These are phyloP conservation scores for Phaetusa simplex DNA, from an alignment of 2,113 vertebrate genomes.

Conservation along the genomic window DNA sequence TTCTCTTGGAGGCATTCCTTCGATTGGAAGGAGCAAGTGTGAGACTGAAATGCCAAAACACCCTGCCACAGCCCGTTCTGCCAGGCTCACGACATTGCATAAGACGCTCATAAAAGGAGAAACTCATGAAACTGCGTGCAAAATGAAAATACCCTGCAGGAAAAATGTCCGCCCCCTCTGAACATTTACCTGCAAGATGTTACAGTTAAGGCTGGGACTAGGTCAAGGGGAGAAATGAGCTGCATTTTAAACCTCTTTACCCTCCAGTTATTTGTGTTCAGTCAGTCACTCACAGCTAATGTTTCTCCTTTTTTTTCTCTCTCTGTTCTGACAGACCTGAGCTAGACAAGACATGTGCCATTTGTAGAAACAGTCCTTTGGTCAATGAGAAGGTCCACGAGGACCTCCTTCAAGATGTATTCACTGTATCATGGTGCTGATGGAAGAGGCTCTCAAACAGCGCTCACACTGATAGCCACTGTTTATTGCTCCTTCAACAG, in stretches of 20 bases:
- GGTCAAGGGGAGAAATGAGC: not conserved
- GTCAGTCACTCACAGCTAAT: not conserved
- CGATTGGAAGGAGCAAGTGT: not conserved
- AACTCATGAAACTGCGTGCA: not conserved
- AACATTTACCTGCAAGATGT: not conserved
- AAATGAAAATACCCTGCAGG: not conserved
- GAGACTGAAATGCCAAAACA: not conserved
- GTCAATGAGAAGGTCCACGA: not conserved
- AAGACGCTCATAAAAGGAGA: not conserved
- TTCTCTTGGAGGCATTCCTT: not conserved
- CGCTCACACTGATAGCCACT: not conserved
- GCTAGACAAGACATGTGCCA: not conserved
- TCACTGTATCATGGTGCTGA: not conserved
- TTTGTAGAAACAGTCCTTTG: not conserved
- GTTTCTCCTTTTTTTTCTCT: not conserved
- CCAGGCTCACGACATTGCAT: not conserved
- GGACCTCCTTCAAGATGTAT: not conserved
- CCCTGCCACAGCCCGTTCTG: not conserved
- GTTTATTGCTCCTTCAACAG: not conserved
- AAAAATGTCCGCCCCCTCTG: not conserved
- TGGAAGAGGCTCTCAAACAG: not conserved
- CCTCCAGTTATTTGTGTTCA: conserved; percentile 10
- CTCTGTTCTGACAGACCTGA: not conserved
- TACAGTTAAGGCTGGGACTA: not conserved
- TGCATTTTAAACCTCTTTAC: not conserved